Percentiles rank a stretch among this genome's conserved stretches.
Conservation (phyloP, 2,113 vertebrate genomes). For the Sigmodon hispidus region DNA sequence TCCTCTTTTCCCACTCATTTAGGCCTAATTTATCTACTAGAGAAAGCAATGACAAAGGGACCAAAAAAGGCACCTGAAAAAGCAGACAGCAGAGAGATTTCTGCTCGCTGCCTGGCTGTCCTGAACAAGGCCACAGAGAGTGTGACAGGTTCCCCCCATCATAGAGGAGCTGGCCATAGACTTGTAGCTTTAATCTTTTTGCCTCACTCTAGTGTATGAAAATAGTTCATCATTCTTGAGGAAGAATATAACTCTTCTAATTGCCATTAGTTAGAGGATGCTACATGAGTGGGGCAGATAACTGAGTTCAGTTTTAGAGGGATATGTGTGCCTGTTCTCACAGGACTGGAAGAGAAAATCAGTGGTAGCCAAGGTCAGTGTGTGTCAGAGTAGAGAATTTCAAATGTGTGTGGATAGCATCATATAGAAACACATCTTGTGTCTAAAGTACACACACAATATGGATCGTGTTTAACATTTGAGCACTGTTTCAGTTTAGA, state of each 20-base stretch:
- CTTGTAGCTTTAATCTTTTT: not conserved
- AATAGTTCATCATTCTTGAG: not conserved
- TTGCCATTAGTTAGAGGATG: not conserved
- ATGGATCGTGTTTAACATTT: not conserved
- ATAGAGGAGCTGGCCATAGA: too few relatives aligned
- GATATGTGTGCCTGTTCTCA: not conserved
- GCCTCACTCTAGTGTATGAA: not conserved
- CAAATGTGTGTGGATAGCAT: not conserved
- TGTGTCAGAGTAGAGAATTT: not conserved
- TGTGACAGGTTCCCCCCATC: not conserved
- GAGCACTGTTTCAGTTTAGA: not conserved
- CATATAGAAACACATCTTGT: rapidly evolving
- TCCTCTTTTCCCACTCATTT: not conserved
- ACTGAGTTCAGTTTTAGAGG: not conserved
- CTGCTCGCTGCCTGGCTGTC: not conserved
- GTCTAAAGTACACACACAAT: rapidly evolving
- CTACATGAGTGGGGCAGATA: not conserved
- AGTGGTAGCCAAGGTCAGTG: too few relatives aligned
- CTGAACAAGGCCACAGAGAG: rapidly evolving
- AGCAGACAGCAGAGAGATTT: not conserved
- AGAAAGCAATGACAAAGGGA: not conserved
- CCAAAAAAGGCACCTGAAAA: not conserved
- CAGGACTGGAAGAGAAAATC: not conserved
- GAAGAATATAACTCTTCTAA: not conserved
- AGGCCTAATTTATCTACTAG: not conserved